Evolutionary conservation across 2,797 vertebrate genomes (phyloP), one percentile per base, ranked within the genome.

Genomic region (Catamblyrhynchus diadema): DNA sequence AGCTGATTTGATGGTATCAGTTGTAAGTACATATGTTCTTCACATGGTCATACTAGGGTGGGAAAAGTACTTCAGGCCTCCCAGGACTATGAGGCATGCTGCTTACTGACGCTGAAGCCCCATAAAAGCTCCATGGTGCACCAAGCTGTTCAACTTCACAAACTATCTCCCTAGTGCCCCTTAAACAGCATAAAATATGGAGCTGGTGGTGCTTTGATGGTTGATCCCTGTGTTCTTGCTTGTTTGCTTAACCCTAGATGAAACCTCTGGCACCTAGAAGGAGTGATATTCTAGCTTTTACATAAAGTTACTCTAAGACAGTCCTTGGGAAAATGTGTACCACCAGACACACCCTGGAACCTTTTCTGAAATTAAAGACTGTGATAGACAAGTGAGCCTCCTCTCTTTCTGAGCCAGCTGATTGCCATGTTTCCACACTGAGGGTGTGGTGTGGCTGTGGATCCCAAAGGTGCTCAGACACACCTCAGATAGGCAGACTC

Each of bases 41-140:
- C 0, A 0, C 28, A 15, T 1, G 3, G 60, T 39, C 3, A 2
- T 51, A 50, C 7, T 14, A 32, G 21, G 17, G n/a, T 79, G 41
- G 23, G 42, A 60, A 18, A 70, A 39, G 10, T 32, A 50, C 12
- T 56, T 65, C 17, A 59, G 65, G 59, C 32, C 66, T 45, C 80
- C 66, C 42, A 56, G 73, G 62, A 79, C 41, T 27, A 13, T 24
- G 39, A 79, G 80, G 24, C 0, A 0, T 51, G 64, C 65, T 86
- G 80, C 64, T 59, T 78, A 44, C 27, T 62, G 77, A 83, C 1
- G 11, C 19, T 64, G 56, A 86, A 79, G 66, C 54, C 61, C 45
- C 88, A 2, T 6, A 72, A 90, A 78, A 81, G 10, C 80, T 86
- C n/a, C 41, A 14, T 2, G 8, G 37, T 32, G 16, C 0, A 4